A percentile compares a stretch with the other conserved stretches of the same genome.
These are phyloP conservation scores for Lacanobia wlatinum DNA, from an alignment of 2,888 invertebrate genomes.

Conservation along the genomic window DNA sequence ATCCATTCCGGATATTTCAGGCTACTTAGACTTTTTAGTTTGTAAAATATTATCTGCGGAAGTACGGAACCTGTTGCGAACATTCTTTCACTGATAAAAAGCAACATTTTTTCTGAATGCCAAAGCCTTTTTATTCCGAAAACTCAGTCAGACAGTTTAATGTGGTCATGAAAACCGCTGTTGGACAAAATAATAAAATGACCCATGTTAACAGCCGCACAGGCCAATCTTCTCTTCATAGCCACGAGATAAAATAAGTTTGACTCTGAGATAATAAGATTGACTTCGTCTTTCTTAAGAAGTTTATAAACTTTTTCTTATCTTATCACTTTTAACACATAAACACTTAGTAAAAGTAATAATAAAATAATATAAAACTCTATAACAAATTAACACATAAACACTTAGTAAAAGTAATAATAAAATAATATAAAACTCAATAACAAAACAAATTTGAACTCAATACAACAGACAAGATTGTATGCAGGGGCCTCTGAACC, in stretches of 20 bases:
- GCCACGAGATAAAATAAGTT: background rate
- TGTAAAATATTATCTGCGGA: no score
- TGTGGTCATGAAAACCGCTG: no score
- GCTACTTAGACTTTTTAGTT: background rate
- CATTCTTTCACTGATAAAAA: no score
- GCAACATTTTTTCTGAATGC: no score
- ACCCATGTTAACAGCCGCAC: no score
- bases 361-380: background rate
- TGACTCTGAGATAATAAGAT: background rate
- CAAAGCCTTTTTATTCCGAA: no score
- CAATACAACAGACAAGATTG: background rate
- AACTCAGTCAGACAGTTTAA: no score
- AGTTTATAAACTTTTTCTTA: background rate
- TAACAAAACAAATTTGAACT: slow-evolving; percentile 1
- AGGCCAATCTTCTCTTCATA: no score
- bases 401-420: background rate
- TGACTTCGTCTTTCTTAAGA: background rate
- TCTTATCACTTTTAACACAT: no score
- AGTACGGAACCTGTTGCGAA: no score
- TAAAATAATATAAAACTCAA: background rate
- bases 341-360: background rate
- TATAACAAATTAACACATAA: no score
- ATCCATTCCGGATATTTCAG: background rate
- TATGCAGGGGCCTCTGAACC: background rate
- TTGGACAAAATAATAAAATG: no score